A percentile compares a stretch with the other conserved stretches of the same genome.
Evolutionary conservation across 1,140 invertebrate genomes (phyloP).

Genomic region (Episyrphus balteatus): DNA sequence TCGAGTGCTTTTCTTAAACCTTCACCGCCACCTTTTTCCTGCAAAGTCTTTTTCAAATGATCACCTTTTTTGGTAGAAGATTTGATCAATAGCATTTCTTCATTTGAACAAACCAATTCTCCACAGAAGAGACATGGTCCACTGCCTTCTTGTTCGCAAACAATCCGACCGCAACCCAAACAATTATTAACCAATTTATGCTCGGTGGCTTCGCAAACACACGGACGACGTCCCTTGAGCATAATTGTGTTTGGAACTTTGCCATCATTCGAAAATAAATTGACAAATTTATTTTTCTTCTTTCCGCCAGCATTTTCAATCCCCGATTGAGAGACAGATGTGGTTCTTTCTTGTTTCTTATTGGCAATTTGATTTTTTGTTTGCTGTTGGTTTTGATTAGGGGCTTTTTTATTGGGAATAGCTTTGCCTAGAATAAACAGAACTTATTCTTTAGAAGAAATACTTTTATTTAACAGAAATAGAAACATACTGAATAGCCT

Average conservation of each 20-base stretch:
- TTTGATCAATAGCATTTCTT: conserved; percentile 57
- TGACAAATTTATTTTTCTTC: conserved; percentile 66
- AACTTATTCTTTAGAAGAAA: conserved; percentile 14
- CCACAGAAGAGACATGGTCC: conserved; percentile 92
- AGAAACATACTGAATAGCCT: conserved; percentile 29
- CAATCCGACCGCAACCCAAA: conserved; percentile 82
- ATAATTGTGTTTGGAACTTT: conserved; percentile 49
- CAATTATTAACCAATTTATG: conserved; percentile 93
- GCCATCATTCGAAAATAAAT: conserved; percentile 61
- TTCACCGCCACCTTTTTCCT: conserved; percentile 40
- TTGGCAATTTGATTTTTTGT: conserved; percentile 2
- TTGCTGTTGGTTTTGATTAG: conserved; percentile 6
- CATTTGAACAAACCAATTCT: conserved; percentile 62
- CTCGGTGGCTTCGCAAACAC: conserved; percentile 85
- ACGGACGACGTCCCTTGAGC: conserved; percentile 67
- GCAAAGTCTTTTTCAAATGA: conserved; percentile 56
- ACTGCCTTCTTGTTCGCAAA: conserved; percentile 92
- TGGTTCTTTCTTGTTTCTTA: conserved; percentile 1
- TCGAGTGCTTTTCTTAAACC: conserved; percentile 58
- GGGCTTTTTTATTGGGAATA: conserved; percentile 12
- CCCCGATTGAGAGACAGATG: conserved; percentile 7
- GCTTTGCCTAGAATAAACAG: neutral
- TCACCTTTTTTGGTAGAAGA: conserved; percentile 57
- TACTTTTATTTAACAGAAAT: neutral
- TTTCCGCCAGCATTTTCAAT: conserved; percentile 35